Conservation (phyloP, 2,797 vertebrate species). For the Scomberomorus guttatus region DNA sequence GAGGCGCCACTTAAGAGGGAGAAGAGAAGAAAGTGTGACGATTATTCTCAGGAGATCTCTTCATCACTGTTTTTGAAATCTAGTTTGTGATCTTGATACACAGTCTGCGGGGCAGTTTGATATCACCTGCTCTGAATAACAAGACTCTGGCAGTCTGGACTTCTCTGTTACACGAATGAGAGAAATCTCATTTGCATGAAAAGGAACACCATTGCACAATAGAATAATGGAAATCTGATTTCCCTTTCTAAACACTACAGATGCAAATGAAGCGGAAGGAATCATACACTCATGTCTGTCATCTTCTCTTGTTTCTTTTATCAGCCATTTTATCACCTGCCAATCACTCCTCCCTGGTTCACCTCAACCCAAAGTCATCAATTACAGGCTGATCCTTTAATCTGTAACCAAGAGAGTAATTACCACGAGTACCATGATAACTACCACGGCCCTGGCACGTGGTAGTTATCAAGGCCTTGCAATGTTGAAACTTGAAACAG, state of each 20-base stretch:
- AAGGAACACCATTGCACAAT: background rate
- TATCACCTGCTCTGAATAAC: background rate
- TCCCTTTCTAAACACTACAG: background rate
- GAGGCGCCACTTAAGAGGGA: background rate
- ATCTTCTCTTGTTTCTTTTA: background rate
- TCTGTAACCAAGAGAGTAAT: conserved; percentile 29
- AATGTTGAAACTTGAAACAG: background rate
- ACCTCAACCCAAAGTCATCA: conserved; percentile 35
- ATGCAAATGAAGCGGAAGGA: background rate
- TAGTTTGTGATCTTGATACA: background rate
- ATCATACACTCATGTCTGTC: background rate
- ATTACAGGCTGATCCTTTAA: conserved; percentile 60
- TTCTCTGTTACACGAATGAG: too few relatives aligned
- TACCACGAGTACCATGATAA: conserved; percentile 8
- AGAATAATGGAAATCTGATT: background rate
- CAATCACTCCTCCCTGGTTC: conserved; percentile 1
- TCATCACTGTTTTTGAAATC: background rate
- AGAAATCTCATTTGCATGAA: background rate
- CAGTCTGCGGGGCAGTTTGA: background rate
- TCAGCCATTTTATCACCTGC: background rate
- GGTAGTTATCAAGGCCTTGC: background rate
- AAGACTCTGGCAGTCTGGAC: too few relatives aligned
- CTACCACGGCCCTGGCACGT: conserved; percentile 35
- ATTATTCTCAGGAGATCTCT: background rate
- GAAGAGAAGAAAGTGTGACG: background rate